phyloP scores from a whole-genome alignment of 1,140 invertebrate genomes.

The fruit fly (Drosophila melanogaster) region DNA sequence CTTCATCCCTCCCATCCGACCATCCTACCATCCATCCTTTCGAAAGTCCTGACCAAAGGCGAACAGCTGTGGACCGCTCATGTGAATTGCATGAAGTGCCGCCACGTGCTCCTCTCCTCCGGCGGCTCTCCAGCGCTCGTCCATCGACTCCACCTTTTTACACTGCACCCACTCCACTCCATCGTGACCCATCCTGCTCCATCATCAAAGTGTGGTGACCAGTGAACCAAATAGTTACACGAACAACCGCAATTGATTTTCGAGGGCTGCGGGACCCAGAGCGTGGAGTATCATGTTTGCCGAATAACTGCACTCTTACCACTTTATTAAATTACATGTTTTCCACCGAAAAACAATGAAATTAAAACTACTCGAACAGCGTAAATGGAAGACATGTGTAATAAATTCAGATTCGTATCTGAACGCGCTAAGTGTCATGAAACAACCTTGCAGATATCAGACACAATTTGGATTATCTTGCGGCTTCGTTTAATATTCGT shows the following conservation, averaged over 20 bases:
- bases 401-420: conserved; percentile 17
- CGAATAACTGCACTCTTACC: conserved; percentile 47
- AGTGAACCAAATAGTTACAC: conserved; percentile 58
- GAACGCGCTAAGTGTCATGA: not conserved
- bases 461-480: not conserved
- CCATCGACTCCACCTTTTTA: not conserved
- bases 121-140: not conserved
- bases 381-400: conserved; percentile 24
- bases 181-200: not conserved
- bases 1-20: not conserved
- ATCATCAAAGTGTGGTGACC: conserved; percentile 33
- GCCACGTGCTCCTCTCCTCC: conserved; percentile 32
- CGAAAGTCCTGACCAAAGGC: conserved; percentile 52
- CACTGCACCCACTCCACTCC: not conserved
- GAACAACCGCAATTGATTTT: conserved; percentile 72
- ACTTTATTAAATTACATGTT: conserved; percentile 48
- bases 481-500: not conserved
- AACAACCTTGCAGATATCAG: not conserved
- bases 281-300: conserved; percentile 42
- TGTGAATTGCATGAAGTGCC: conserved; percentile 78
- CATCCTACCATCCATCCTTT: not conserved
- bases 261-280: conserved; percentile 11
- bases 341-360: conserved; percentile 31
- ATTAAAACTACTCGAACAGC: conserved; percentile 22
- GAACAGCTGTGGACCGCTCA: conserved; percentile 67